A percentile compares a stretch with the other conserved stretches of the same genome.
Evolutionary conservation across 2,888 invertebrate species (phyloP).

Genomic region (Pristionchus arcanus): DNA sequence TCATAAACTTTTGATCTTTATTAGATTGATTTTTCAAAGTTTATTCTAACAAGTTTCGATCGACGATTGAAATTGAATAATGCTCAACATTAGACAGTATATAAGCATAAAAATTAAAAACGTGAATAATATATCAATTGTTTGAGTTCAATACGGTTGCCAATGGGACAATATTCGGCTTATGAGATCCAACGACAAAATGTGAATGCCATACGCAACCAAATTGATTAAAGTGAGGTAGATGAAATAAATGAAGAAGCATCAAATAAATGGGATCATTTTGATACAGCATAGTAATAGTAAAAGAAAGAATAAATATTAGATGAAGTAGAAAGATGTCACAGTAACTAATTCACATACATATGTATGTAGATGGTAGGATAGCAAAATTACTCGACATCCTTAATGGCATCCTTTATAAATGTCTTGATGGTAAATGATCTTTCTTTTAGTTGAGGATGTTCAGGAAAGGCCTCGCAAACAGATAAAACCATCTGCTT

Average conservation of each 20-base stretch:
- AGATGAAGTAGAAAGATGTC: not conserved
- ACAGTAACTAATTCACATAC: not conserved
- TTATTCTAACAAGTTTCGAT: not conserved
- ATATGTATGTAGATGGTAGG: not conserved
- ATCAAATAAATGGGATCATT: not conserved
- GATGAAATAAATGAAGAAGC: not conserved
- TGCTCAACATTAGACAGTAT: conserved; percentile 10
- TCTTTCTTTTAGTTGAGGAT: not conserved
- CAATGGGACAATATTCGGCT: not conserved
- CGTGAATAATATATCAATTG: not conserved
- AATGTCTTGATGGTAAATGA: conserved; percentile 22
- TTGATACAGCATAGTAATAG: not conserved
- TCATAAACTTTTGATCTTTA: not conserved
- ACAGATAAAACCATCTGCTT: conserved; percentile 54
- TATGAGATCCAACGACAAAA: not conserved
- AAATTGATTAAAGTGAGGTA: not conserved
- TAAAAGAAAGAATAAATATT: not conserved
- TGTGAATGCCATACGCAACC: not conserved
- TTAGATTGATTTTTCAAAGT: not conserved
- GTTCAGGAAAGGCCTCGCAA: not conserved
- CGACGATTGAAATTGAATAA: conserved; percentile 28
- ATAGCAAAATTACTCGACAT: not conserved
- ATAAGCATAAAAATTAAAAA: not conserved
- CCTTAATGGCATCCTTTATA: conserved; percentile 46
- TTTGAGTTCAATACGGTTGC: not conserved